Evolutionary conservation across 2,797 vertebrate genomes (phyloP).

Genomic region (Cercopithecus hamlyni): DNA sequence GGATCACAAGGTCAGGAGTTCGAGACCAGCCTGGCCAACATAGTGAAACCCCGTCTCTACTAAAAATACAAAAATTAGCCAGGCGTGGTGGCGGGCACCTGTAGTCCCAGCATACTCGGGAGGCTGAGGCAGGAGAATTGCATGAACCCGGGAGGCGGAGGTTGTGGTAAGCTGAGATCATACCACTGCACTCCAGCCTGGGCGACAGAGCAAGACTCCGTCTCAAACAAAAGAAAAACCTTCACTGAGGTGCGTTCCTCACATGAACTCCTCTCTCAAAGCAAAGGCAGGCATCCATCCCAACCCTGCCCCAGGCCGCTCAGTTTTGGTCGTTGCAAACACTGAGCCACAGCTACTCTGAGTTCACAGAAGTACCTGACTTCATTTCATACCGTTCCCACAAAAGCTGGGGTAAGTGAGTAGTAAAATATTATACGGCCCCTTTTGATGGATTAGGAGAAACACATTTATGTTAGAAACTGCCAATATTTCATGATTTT

Average conservation of each 20-base stretch:
- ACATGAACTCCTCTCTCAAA: neutral
- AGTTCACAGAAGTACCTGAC: neutral
- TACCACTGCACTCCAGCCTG: no score
- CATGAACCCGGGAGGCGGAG: neutral
- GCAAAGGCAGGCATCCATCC: neutral
- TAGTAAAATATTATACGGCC: fast-evolving
- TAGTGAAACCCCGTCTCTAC: no score
- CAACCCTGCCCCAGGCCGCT: fast-evolving
- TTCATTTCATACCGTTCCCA: fast-evolving
- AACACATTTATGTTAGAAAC: neutral
- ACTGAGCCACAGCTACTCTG: neutral
- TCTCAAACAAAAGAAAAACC: neutral
- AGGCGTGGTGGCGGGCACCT: no score
- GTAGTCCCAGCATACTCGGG: no score
- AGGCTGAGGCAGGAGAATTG: no score
- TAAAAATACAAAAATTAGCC: no score
- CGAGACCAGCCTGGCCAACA: no score
- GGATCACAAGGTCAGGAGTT: no score
- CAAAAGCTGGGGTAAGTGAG: neutral
- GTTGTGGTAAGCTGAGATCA: neutral
- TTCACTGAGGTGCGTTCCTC: neutral
- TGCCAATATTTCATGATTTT: neutral
- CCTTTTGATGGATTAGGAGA: neutral
- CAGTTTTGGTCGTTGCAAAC: neutral
- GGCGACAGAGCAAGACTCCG: neutral